Evolutionary conservation across 2,888 invertebrate species (phyloP).

Genomic region (Xestoiulus laeticollis): DNA sequence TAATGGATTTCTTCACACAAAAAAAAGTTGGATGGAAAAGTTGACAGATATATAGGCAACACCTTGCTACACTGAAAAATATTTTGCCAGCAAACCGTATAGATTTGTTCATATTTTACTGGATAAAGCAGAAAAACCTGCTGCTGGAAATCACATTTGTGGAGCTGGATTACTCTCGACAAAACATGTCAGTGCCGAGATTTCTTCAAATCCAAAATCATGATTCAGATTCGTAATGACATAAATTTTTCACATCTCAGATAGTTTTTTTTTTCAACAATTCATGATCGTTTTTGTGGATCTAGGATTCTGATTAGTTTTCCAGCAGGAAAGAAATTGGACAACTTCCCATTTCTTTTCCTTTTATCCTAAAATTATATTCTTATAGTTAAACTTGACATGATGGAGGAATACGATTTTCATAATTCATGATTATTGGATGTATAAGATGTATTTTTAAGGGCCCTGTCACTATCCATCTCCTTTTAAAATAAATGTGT

Average conservation of each 20-base stretch:
- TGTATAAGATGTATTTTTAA: too few species aligned
- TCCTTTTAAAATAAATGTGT: too few species aligned
- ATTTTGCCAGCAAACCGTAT: neutral
- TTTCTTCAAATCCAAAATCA: neutral
- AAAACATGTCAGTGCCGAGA: neutral
- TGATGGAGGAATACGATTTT: neutral
- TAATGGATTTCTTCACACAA: constrained; percentile 31
- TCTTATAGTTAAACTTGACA: neutral
- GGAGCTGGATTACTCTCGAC: constrained; percentile 17
- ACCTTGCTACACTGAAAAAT: neutral
- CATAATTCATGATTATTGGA: too few species aligned
- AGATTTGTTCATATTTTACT: neutral
- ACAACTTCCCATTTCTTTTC: neutral
- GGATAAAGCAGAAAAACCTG: neutral
- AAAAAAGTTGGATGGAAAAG: neutral
- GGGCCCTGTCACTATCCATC: too few species aligned
- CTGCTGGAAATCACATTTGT: neutral
- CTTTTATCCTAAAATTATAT: neutral
- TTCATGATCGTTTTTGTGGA: neutral
- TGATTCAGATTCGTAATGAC: neutral
- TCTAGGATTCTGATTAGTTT: neutral
- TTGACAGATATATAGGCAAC: constrained; percentile 36
- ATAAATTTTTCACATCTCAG: neutral
- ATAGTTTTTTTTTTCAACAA: neutral
- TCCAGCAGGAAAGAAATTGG: neutral